A percentile compares a stretch with the other conserved stretches of the same genome.
These are phyloP conservation scores for Oxycera nigricornis DNA, from an alignment of 2,888 invertebrate genomes.

Conservation along the genomic window DNA sequence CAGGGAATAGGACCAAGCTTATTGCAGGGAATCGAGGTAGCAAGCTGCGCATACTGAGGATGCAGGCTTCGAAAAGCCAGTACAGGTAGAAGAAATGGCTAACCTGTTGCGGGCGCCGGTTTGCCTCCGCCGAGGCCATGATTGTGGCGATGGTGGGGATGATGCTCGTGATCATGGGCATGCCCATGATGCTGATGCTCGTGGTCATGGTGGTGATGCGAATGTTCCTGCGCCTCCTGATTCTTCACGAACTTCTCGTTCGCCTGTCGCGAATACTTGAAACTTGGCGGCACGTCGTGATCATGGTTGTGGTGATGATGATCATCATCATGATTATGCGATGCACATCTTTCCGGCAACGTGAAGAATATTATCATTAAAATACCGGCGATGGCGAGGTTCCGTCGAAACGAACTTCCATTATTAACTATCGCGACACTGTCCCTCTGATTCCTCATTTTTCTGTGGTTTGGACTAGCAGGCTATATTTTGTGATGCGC, in stretches of 20 bases:
- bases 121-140: slow-evolving; percentile 55
- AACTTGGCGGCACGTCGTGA: slow-evolving; percentile 71
- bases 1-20: no score
- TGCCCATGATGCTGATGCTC: slow-evolving; percentile 46
- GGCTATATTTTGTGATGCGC: neutral
- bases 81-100: no score
- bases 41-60: no score
- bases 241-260: slow-evolving; percentile 60
- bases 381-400: slow-evolving; percentile 53
- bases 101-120: neutral
- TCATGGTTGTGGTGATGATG: slow-evolving; percentile 61
- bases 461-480: neutral
- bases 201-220: slow-evolving; percentile 52
- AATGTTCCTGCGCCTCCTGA: slow-evolving; percentile 42
- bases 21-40: no score
- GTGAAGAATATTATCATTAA: slow-evolving; percentile 56
- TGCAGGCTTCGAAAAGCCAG: no score
- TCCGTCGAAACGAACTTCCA: slow-evolving; percentile 42
- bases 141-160: slow-evolving; percentile 49
- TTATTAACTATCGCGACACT: neutral
- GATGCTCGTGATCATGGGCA: slow-evolving; percentile 49
- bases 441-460: neutral
- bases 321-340: slow-evolving; percentile 62
- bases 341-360: slow-evolving; percentile 58
- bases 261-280: slow-evolving; percentile 82